Base-by-base conservation (phyloP, 37 sponge, comb jelly and placozoan species). In the Mnemiopsis leidyi region DNA sequence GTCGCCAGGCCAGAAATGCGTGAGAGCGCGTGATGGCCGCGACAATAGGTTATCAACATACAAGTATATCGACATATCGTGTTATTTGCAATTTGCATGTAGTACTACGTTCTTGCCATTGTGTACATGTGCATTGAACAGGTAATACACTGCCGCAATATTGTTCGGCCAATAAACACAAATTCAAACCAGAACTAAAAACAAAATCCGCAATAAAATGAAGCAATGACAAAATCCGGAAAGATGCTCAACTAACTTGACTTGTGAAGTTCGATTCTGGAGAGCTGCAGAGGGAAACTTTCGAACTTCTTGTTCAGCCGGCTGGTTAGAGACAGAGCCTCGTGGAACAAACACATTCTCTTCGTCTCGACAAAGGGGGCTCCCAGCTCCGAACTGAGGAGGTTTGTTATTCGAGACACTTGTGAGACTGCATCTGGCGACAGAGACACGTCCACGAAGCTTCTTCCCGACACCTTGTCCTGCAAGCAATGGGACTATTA, bases 241-340 rank as follows among this genome's bases (percentile, higher is more conserved):
- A 48, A 5, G 13, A 48, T 48, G 13, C 13, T 48, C 13, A 48
- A 48, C 61, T 48, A 18, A 48, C 61, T 5, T 48, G 61, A 48
- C 61, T 48, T 48, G 13, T 48, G 13, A 13, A 71, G 5, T 18
- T 71, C 75, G 30, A 71, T n/a, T 18, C 75, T n/a, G n/a, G 75
- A 3, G 3, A 71, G 75, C 5, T 71, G 25, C 7, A 71, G 75
- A 28, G 75, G 25, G 20, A 71, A 71, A 28, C 75, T 71, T 3
- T 71, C 75, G 20, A 71, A 71, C 75, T 71, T 71, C 30, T 71
- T 71, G 75, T 71, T 71, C n/a, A 71, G 75, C 75, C 75, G 75
- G 30, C 20, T n/a, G 5, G 75, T 29, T 7, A 71, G 75, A 71
- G 75, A 25, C 30, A 71, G 75, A 48, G 13, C 61, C 61, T 48